Conservation (phyloP, 2,797 vertebrate genomes). For the Poeciliopsis gracilis region DNA sequence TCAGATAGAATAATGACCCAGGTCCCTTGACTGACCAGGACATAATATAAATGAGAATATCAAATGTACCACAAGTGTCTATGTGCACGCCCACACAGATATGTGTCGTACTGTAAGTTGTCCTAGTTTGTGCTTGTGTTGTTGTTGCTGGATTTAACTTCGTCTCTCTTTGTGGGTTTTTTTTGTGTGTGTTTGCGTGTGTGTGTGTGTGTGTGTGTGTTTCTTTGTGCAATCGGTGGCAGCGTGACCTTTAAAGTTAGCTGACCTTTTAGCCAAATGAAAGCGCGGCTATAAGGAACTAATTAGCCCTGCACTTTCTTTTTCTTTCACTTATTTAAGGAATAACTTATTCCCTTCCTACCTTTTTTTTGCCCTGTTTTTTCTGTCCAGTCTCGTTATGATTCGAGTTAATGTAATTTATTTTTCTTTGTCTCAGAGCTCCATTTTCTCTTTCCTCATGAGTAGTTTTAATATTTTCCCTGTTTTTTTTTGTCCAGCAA, state of each 20-base stretch:
- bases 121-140: slow-evolving; percentile 53
- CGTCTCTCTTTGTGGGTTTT: slow-evolving; percentile 26
- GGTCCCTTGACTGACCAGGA: slow-evolving; percentile 64
- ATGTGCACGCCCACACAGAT: not conserved
- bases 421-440: slow-evolving; percentile 20
- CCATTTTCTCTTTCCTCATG: slow-evolving; percentile 17
- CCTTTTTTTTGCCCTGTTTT: slow-evolving; percentile 26
- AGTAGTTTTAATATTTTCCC: slow-evolving; percentile 17
- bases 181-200: slow-evolving; percentile 32
- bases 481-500: slow-evolving; percentile 22
- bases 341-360: slow-evolving; percentile 50
- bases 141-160: slow-evolving; percentile 26
- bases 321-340: slow-evolving; percentile 64
- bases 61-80: slow-evolving; percentile 55
- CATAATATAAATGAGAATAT: slow-evolving; percentile 67
- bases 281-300: slow-evolving; percentile 76
- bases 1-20: slow-evolving; percentile 75
- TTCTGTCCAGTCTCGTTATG: slow-evolving; percentile 10
- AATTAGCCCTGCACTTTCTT: slow-evolving; percentile 75
- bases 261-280: slow-evolving; percentile 80
- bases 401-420: slow-evolving; percentile 36
- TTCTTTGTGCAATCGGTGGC: slow-evolving; percentile 42
- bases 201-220: slow-evolving; percentile 14
- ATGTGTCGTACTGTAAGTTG: slow-evolving; percentile 42
- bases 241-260: slow-evolving; percentile 78